Evolutionary conservation across 2,797 vertebrate species (phyloP).

Genomic region (Coranthus polyacanthus): DNA sequence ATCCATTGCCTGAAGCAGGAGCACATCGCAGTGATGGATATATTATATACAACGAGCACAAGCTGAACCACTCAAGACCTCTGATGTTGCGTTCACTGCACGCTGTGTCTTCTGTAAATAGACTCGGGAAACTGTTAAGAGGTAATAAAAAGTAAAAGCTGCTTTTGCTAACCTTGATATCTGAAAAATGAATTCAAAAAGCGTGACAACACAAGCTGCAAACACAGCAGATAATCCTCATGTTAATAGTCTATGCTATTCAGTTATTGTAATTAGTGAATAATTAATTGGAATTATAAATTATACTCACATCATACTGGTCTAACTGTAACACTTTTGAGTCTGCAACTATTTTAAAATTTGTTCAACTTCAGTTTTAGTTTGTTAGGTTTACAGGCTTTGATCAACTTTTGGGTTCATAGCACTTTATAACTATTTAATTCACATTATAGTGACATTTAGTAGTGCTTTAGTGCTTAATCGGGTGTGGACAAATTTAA

Average conservation of each 20-base stretch:
- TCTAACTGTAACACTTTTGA: constrained; percentile 16
- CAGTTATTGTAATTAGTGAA: constrained; percentile 57
- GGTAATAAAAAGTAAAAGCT: constrained; percentile 39
- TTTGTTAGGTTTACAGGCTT: constrained; percentile 1
- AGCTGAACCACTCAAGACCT: constrained; percentile 17
- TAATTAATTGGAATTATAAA: constrained; percentile 54
- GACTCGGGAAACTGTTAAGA: constrained; percentile 19
- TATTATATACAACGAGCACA: constrained; percentile 50
- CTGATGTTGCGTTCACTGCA: constrained; percentile 36
- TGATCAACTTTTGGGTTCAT: background rate
- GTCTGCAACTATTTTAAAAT: constrained; percentile 18
- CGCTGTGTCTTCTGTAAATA: constrained; percentile 45
- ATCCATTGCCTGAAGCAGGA: constrained; percentile 47
- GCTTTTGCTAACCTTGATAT: constrained; percentile 36
- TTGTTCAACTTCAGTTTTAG: background rate
- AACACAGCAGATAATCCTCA: constrained; percentile 50
- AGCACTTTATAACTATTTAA: background rate
- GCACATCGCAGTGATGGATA: constrained; percentile 40
- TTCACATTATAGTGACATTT: constrained; percentile 1
- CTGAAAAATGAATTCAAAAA: constrained; percentile 48
- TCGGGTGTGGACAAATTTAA: background rate
- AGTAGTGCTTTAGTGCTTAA: background rate
- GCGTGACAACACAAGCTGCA: constrained; percentile 41
- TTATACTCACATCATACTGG: constrained; percentile 28
- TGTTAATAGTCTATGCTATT: constrained; percentile 29